Evolutionary conservation across 2,888 invertebrate species (phyloP).

Genomic region (Chelonus formosanus): DNA sequence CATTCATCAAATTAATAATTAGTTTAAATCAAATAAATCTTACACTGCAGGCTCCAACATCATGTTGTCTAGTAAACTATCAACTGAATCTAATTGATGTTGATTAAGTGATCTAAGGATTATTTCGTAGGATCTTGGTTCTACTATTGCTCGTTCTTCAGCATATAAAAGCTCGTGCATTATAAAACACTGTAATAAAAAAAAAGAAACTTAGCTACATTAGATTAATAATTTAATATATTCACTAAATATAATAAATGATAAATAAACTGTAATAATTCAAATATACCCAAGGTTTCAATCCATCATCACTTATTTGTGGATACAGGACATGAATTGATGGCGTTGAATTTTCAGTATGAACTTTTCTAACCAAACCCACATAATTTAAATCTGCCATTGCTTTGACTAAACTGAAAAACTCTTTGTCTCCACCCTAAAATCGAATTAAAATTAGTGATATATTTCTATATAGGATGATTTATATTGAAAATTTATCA

Average conservation of each 20-base stretch:
- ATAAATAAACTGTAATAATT: not conserved
- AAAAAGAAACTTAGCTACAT: not conserved
- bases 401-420: slow-evolving; percentile 47
- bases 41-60: slow-evolving; percentile 27
- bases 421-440: slow-evolving; percentile 40
- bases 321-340: slow-evolving; percentile 49
- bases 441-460: slow-evolving; percentile 7
- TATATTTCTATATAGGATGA: not conserved
- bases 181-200: slow-evolving; percentile 37
- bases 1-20: too few species aligned
- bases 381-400: slow-evolving; percentile 43
- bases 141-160: slow-evolving; percentile 37
- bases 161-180: slow-evolving; percentile 37
- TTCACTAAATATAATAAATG: not conserved
- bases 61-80: slow-evolving; percentile 40
- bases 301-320: slow-evolving; percentile 37
- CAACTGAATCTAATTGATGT: slow-evolving; percentile 34
- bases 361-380: slow-evolving; percentile 47
- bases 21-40: not conserved
- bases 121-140: slow-evolving; percentile 31
- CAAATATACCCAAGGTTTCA: slow-evolving; percentile 46
- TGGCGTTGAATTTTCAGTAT: slow-evolving; percentile 32
- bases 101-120: slow-evolving; percentile 29
- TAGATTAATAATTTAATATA: not conserved
- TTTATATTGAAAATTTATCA: not conserved